Conservation (phyloP, 2,797 vertebrate genomes). For the Falco cherrug region DNA sequence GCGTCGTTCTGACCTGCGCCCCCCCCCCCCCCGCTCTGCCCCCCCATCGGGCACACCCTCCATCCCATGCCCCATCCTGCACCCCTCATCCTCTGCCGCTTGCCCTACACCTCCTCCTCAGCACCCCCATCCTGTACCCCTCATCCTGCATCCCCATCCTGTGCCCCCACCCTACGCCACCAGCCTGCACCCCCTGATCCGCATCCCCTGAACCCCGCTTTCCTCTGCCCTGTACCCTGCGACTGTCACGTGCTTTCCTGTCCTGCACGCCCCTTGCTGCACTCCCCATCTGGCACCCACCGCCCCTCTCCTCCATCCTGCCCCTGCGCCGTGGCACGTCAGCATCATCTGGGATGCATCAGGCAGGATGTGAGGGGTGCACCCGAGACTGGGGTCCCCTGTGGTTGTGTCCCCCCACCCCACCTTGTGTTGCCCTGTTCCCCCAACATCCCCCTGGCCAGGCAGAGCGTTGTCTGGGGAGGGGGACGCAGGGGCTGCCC, state of each 20-base stretch:
- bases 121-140: background rate
- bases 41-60: background rate
- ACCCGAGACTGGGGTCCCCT: background rate
- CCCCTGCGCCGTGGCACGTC: constrained; percentile 26
- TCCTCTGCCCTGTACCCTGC: background rate
- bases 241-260: background rate
- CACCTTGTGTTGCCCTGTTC: background rate
- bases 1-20: rapidly evolving
- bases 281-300: background rate
- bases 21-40: background rate
- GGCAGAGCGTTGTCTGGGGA: background rate
- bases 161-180: background rate
- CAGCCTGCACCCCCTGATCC: background rate
- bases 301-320: background rate
- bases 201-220: too few species aligned
- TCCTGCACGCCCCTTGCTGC: background rate
- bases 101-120: rapidly evolving
- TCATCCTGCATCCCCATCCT: background rate
- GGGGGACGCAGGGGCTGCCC: background rate
- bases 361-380: background rate
- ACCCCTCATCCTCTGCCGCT: background rate
- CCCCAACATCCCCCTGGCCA: background rate
- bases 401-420: background rate
- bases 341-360: constrained; percentile 31
- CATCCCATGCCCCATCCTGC: background rate